These are phyloP conservation scores for Cabera pusaria DNA, from an alignment of 2,888 invertebrate species.

Conservation along the genomic window DNA sequence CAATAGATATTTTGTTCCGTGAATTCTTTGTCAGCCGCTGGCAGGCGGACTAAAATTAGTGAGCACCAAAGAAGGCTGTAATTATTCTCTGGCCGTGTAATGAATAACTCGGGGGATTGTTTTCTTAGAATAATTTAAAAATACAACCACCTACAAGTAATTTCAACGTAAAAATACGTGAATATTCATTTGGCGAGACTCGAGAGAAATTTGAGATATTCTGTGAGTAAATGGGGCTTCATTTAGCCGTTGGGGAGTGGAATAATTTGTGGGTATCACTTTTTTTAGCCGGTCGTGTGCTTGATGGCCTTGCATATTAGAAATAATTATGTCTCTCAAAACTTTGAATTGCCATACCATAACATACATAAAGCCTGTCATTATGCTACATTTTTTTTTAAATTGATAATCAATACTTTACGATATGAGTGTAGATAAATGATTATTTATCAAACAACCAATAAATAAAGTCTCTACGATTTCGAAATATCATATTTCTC, in stretches of 20 bases:
- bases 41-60: constrained; percentile 22
- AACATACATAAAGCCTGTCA: too few relatives aligned
- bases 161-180: constrained; percentile 22
- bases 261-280: too few relatives aligned
- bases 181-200: constrained; percentile 7
- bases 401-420: too few relatives aligned
- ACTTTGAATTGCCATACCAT: too few relatives aligned
- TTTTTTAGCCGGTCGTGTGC: too few relatives aligned
- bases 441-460: too few relatives aligned
- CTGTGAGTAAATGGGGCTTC: background rate
- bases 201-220: constrained; percentile 11
- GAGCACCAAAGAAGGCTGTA: constrained; percentile 14
- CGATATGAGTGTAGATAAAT: too few relatives aligned
- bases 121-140: constrained; percentile 18
- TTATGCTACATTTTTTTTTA: too few relatives aligned
- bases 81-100: constrained; percentile 23
- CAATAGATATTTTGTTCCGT: constrained; percentile 10
- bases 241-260: background rate
- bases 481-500: too few relatives aligned
- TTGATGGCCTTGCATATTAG: too few relatives aligned
- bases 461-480: too few relatives aligned
- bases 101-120: constrained; percentile 22
- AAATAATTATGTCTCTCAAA: too few relatives aligned
- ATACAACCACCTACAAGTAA: constrained; percentile 5
- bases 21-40: constrained; percentile 9